Base-by-base conservation (phyloP, 1,140 invertebrate genomes). In the Lineus longissimus region DNA sequence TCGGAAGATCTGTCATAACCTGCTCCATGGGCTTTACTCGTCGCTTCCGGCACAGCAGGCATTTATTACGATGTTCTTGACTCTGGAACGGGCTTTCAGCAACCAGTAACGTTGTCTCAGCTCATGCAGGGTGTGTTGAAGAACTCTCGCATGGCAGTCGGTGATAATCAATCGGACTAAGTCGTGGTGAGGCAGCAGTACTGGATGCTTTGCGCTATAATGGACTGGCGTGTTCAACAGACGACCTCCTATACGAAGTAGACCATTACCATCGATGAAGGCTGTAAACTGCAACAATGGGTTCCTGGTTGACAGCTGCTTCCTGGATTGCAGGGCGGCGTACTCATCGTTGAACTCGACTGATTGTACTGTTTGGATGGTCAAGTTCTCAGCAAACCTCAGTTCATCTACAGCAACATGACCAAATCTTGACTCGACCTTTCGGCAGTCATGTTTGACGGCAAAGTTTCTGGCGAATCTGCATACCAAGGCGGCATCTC, bases 91-190 rank as follows among this genome's bases (percentile, higher is more conserved):
- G 47, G 47, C 47, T n/a, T 51, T 51, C 59, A 61, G 59, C 55
- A 58, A 63, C 2, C 67, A 64, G 15, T n/a, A 33, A 6, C 9
- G 6, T 6, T 41, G 62, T 22, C 63, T 6, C 6, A 65, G 30
- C 23, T 63, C 55, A 41, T 64, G 62, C 2, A 66, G 17, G 19
- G 63, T 70, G 29, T 68, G 23, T 17, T 61, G 59, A 19, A 33
- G n/a, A 43, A 62, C 43, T 22, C 41, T 40, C 19, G 59, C 27
- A 56, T 69, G 69, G 51, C 29, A 30, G 23, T 68, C 40, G 9
- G 6, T 6, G 30, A 65, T 45, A 36, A 65, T 25, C 22, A 65
- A 25, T 55, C 41, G 7, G 17, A 51, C 31, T 7, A 67, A 29
- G 60, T 64, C 43, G 27, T 19, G 31, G 9, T 63, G 19, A 2